A percentile compares a stretch with the other conserved stretches of the same genome.
Conservation (phyloP, 2,888 invertebrate species). For the Synergus laeviventris region DNA sequence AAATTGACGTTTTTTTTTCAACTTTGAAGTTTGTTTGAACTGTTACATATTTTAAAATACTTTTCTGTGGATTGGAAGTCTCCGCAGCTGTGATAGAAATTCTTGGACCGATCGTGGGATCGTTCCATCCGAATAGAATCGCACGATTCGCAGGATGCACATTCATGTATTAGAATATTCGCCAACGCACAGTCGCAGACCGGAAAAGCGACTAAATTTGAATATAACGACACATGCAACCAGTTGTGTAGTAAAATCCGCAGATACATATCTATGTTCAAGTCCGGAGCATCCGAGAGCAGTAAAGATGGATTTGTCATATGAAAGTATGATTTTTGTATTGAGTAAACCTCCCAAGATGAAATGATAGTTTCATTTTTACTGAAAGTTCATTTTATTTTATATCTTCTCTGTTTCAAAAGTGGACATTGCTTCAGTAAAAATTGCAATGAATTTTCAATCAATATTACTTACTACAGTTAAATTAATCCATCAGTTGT, state of each 20-base stretch:
- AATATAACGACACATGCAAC: conserved; percentile 73
- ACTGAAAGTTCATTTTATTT: not conserved
- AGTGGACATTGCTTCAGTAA: too few species aligned
- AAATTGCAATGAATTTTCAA: too few species aligned
- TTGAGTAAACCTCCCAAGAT: not conserved
- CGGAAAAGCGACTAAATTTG: conserved; percentile 71
- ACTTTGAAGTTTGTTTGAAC: too few species aligned
- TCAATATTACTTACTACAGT: too few species aligned
- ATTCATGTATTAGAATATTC: conserved; percentile 67
- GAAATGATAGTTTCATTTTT: not conserved
- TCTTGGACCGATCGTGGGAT: conserved; percentile 58
- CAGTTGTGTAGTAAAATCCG: conserved; percentile 65
- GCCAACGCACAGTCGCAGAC: conserved; percentile 68
- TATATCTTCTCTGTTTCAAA: too few species aligned
- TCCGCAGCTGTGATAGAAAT: conserved; percentile 47
- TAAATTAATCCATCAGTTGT: too few species aligned
- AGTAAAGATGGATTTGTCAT: conserved; percentile 20
- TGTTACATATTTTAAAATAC: not conserved
- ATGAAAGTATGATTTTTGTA: not conserved
- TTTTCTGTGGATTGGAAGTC: not conserved
- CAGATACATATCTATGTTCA: conserved; percentile 70
- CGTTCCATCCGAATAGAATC: conserved; percentile 35
- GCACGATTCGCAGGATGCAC: conserved; percentile 59
- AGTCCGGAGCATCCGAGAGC: not conserved
- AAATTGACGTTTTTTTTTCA: too few species aligned